These are phyloP conservation scores for Holcopasites calliopsidis DNA, from an alignment of 1,140 invertebrate species.

Conservation along the genomic window DNA sequence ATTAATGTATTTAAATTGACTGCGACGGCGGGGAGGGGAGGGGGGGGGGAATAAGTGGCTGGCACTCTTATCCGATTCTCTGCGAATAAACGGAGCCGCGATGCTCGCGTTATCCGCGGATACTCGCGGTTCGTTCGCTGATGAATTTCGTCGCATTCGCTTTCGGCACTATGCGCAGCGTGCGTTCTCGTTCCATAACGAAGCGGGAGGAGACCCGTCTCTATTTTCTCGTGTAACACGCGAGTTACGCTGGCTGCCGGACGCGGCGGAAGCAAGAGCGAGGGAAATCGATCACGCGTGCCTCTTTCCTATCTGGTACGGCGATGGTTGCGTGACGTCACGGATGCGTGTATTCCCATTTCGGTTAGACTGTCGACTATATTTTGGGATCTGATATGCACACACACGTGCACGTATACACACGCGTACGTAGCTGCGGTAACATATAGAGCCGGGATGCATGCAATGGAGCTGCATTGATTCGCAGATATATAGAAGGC, in stretches of 20 bases:
- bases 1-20: slow-evolving; percentile 24
- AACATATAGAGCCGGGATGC: slow-evolving; percentile 54
- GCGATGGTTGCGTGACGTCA: slow-evolving; percentile 7
- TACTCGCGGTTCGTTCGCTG: not conserved
- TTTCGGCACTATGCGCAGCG: not conserved
- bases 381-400: slow-evolving; percentile 39
- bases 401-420: not conserved
- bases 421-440: not conserved
- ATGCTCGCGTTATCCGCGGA: not conserved
- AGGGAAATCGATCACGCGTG: not conserved
- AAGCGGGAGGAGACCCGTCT: not conserved
- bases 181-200: not conserved
- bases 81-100: not conserved
- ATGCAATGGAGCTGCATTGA: slow-evolving; percentile 68
- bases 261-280: too few relatives aligned
- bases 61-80: not conserved
- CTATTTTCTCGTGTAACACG: not conserved
- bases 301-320: slow-evolving; percentile 13
- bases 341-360: slow-evolving; percentile 48
- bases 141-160: not conserved
- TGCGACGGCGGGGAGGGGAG: too few relatives aligned
- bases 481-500: slow-evolving; percentile 64
- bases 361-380: slow-evolving; percentile 53
- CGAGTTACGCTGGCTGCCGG: not conserved
- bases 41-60: not conserved